Evolutionary conservation across 2,113 vertebrate species (phyloP), one percentile per base, ranked within the genome.

Genomic region (Pollachius pollachius): DNA sequence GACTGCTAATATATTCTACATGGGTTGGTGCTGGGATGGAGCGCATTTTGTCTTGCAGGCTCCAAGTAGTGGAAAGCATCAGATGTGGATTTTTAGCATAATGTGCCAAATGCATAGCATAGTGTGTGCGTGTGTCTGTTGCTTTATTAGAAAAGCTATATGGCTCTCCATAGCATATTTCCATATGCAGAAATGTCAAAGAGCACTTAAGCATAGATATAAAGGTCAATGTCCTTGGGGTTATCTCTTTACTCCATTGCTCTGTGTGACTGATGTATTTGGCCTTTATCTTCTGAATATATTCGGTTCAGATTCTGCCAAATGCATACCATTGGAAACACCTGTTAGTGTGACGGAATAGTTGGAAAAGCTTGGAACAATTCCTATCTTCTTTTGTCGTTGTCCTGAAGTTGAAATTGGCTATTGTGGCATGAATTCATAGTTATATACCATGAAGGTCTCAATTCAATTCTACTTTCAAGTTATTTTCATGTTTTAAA

Each of bases 141-240:
- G 8, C 12, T 12, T 48, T 72, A 58, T 75, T 75, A 75, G 8
- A 23, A 68, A 77, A 56, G 54, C 15, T 67, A 59, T 61, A 41
- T 71, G 34, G 62, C 70, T 48, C 30, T 65, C 73, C 63, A 72
- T 86, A 79, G 71, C 72, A 62, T 83, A 79, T 76, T 58, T 54
- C 63, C 64, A 78, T 78, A 48, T 48, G 76, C 34, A 73, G 65
- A 88, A 89, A 89, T 89, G 76, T 89, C 84, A 89, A 83, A 86
- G 74, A 84, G 80, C 73, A 75, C 77, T 70, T 52, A 73, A 80
- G 70, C 81, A 75, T 54, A 15, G 13, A 75, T 52, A 58, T 78
- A 88, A 86, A 89, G 82, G 85, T 85, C 81, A 84, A 74, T 3
- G 56, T 85, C 66, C 83, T 83, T 67, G 65, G 8, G 80, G 77